phyloP scores from a whole-genome alignment of 1,140 invertebrate species.

The Wiebesia pumilae region DNA sequence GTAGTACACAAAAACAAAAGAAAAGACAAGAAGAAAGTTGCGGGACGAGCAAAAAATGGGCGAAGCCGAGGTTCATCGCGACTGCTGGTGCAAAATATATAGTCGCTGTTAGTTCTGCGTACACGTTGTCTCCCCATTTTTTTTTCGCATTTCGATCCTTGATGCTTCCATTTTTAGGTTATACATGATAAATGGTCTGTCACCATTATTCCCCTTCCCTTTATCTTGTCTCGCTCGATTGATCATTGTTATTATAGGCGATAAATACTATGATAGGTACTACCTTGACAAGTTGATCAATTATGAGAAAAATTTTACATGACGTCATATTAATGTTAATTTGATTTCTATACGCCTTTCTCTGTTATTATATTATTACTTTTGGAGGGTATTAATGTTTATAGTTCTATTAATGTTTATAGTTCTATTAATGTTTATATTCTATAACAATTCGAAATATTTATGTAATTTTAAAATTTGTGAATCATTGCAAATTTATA shows the following conservation, averaged over 20 bases:
- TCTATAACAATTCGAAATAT: no score
- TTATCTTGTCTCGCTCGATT: slow-evolving; percentile 11
- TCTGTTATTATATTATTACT: neutral
- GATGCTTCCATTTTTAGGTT: slow-evolving; percentile 40
- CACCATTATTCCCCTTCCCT: neutral
- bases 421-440: neutral
- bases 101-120: slow-evolving; percentile 27
- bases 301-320: neutral
- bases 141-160: neutral
- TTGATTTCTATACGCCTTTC: neutral
- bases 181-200: slow-evolving; percentile 36
- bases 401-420: neutral
- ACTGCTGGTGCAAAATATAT: slow-evolving; percentile 33
- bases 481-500: no score
- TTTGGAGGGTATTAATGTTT: neutral
- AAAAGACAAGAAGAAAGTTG: neutral
- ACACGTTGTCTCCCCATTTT: slow-evolving; percentile 1
- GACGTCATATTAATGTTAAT: neutral
- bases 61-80: neutral
- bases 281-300: slow-evolving; percentile 3
- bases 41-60: slow-evolving; percentile 25
- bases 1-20: neutral
- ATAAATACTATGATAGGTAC: neutral
- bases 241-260: slow-evolving; percentile 13
- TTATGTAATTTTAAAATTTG: no score